These are phyloP conservation scores for Adelphocoris suturalis DNA, from an alignment of 2,888 invertebrate species.

Conservation along the genomic window DNA sequence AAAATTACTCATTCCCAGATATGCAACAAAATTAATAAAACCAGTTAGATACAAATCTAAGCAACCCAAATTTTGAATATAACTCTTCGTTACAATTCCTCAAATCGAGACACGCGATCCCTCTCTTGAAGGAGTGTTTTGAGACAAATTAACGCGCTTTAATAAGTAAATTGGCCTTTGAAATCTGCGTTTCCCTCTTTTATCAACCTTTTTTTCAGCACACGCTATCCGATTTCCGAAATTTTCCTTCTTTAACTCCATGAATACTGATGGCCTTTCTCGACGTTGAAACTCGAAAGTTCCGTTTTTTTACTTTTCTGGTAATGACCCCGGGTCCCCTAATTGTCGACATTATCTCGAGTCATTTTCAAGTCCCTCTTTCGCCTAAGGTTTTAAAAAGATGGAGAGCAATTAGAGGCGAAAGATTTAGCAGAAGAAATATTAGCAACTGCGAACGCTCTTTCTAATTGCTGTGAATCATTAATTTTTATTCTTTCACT, in stretches of 20 bases:
- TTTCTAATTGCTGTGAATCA: constrained; percentile 64
- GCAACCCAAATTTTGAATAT: background rate
- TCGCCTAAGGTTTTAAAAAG: constrained; percentile 54
- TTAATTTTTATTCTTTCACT: constrained; percentile 50
- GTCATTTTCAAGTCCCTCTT: constrained; percentile 63
- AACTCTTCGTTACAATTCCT: background rate
- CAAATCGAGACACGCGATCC: background rate
- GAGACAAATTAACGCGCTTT: background rate
- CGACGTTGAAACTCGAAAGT: constrained; percentile 9
- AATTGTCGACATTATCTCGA: constrained; percentile 58
- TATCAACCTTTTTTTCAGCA: background rate
- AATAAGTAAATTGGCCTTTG: constrained; percentile 8
- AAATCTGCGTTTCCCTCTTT: background rate
- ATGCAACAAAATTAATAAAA: background rate
- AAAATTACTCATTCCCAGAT: no score
- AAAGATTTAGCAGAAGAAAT: constrained; percentile 65
- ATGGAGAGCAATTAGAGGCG: constrained; percentile 64
- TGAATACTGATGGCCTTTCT: constrained; percentile 28
- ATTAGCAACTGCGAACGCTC: constrained; percentile 66
- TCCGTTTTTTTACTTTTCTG: constrained; percentile 25
- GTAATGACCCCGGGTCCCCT: constrained; percentile 50
- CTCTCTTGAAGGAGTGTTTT: background rate
- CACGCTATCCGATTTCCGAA: constrained; percentile 43
- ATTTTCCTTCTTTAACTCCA: constrained; percentile 4
- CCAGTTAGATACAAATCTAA: background rate